Evolutionary conservation across 2,113 vertebrate species (phyloP).

Genomic region (Sitta europaea): DNA sequence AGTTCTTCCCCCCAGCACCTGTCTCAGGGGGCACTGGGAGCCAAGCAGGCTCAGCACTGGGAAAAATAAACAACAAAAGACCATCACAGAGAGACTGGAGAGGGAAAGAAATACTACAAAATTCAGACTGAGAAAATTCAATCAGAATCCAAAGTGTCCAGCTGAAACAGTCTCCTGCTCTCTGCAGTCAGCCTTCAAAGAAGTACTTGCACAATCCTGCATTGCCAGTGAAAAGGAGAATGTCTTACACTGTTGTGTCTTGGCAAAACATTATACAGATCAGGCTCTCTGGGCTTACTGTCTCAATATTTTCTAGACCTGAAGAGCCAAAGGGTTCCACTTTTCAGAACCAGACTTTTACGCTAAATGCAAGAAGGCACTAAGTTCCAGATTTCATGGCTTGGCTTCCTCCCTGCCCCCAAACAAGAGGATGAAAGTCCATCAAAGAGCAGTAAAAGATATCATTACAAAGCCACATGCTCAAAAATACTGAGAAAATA

Average conservation of each 20-base stretch:
- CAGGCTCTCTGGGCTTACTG: not conserved
- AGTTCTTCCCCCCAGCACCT: not conserved
- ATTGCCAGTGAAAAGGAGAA: not conserved
- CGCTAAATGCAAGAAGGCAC: not conserved
- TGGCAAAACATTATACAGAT: not conserved
- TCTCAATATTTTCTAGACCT: not conserved
- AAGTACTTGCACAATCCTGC: not conserved
- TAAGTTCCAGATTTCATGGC: not conserved
- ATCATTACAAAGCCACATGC: not conserved
- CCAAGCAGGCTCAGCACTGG: not conserved
- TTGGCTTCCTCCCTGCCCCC: not conserved
- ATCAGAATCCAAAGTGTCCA: not conserved
- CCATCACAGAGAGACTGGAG: not conserved
- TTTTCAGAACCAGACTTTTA: not conserved
- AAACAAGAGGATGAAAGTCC: not conserved
- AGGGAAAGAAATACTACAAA: not conserved
- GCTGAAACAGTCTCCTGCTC: not conserved
- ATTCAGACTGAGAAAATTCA: not conserved
- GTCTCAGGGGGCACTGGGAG: not conserved
- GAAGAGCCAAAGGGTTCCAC: not conserved
- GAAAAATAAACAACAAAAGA: not conserved
- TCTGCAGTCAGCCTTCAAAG: not conserved
- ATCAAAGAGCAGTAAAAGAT: not conserved
- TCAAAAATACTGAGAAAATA: not conserved
- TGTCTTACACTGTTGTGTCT: not conserved